Evolutionary conservation across 2,113 vertebrate species (phyloP), one percentile per base, ranked within the genome.

Genomic region (Pseudorectes ferrugineus): DNA sequence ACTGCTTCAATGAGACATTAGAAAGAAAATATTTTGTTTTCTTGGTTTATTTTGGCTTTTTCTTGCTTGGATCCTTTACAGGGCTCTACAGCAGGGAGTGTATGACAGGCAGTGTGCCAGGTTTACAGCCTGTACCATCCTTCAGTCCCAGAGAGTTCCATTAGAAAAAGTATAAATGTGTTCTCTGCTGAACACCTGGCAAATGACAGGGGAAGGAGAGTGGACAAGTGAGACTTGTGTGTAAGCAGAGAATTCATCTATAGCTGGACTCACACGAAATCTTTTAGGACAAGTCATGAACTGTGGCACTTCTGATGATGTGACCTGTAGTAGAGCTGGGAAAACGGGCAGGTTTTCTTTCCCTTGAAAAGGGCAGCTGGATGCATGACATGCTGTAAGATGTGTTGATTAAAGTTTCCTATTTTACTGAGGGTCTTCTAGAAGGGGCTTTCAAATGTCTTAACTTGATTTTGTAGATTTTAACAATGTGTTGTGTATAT

Each of bases 31-130:
- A 75, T 36, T 91, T 91, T 91, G 26, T 11, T 81, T 81, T 81
- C 19, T 59, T 91, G 14, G 46, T 59, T 91, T 87, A 23, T 63
- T 87, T 94, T 94, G 68, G 65, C 40, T 89, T 95, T 91, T 87
- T 6, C 15, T 63, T 75, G 12, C 57, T 71, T 78, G 52, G 18
- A 63, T 81, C n/a, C 25, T 75, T 89, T 55, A 67, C 33, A 84
- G 6, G 14, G 13, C 5, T 89, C 33, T 65, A 36, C 17, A 78
- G 57, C 55, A 28, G 17, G 59, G 31, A 48, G 20, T 55, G 7
- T 55, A 91, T 24, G 22, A 48, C n/a, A 45, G 58, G 62, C 54
- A 68, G 14, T 9, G 19, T 0, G 1, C 40, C 45, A 82, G 17
- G 8, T 65, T 68, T 83, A 48, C 49, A 82, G 24, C 36, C 43